phyloP scores from a whole-genome alignment of 1,140 invertebrate species.

The Ruditapes philippinarum region DNA sequence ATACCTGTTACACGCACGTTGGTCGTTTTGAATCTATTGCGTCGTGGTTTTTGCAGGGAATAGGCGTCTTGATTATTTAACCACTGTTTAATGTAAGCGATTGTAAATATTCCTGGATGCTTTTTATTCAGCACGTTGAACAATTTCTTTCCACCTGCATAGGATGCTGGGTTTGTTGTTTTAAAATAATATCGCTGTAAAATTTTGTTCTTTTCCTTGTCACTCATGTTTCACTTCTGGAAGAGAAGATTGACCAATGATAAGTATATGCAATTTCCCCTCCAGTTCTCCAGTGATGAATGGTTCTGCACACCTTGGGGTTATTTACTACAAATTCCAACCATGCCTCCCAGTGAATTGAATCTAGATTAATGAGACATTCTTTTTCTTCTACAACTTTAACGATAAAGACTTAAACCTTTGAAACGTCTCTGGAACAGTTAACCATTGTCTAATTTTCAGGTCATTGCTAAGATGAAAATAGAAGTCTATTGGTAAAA shows the following conservation, averaged over 20 bases:
- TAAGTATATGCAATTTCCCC: not conserved
- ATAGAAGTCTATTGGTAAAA: no score
- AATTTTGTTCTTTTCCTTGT: constrained; percentile 23
- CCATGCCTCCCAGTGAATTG: no score
- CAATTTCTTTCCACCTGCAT: constrained; percentile 26
- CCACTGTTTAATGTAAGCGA: constrained; percentile 31
- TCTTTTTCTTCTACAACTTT: no score
- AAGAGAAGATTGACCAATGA: not conserved
- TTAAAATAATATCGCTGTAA: constrained; percentile 45
- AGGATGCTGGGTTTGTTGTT: constrained; percentile 29
- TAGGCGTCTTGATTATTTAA: constrained; percentile 65
- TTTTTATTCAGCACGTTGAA: constrained; percentile 16
- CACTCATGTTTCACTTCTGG: constrained; percentile 16
- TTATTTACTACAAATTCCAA: no score
- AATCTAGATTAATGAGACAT: no score
- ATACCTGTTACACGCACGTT: constrained; percentile 39
- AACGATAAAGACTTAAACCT: no score
- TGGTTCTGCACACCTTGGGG: no score
- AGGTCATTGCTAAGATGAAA: no score
- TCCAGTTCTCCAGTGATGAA: not conserved
- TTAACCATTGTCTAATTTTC: no score
- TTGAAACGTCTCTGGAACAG: no score
- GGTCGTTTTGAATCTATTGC: constrained; percentile 49
- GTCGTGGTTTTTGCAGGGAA: constrained; percentile 3
- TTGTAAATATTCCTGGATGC: constrained; percentile 42